These are phyloP conservation scores for Gastracanthus pulcherrimus DNA, from an alignment of 2,888 invertebrate genomes.

Conservation along the genomic window DNA sequence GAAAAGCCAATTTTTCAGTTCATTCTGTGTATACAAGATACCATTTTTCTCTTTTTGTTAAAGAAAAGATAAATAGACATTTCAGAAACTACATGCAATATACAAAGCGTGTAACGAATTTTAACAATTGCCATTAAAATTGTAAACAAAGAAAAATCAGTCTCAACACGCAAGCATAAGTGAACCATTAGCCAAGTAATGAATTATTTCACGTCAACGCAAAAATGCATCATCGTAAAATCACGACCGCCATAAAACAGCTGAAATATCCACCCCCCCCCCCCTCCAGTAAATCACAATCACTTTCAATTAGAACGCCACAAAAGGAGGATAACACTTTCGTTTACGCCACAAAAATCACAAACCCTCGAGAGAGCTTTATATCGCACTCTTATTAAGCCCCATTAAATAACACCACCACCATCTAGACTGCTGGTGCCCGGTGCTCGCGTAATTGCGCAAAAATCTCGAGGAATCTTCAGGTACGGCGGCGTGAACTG, in stretches of 20 bases:
- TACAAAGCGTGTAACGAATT: too few relatives aligned
- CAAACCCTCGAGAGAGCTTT: not conserved
- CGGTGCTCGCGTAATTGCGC: not conserved
- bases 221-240: not conserved
- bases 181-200: not conserved
- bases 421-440: not conserved
- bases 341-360: not conserved
- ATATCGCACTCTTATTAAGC: not conserved
- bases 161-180: not conserved
- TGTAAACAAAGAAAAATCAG: too few relatives aligned
- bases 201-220: not conserved
- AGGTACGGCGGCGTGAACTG: not conserved
- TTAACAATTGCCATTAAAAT: too few relatives aligned
- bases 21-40: not conserved
- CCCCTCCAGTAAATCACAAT: not conserved
- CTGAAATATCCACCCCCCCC: not conserved
- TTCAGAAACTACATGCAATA: too few relatives aligned
- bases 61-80: too few relatives aligned
- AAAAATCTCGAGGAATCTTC: not conserved
- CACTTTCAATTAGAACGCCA: slow-evolving; percentile 4
- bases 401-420: not conserved
- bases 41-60: not conserved
- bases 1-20: not conserved
- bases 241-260: not conserved
- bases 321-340: not conserved